Percentiles rank a stretch among this genome's conserved stretches.
Evolutionary conservation across 2,113 vertebrate species (phyloP).

Genomic region (Eptesicus fuscus): DNA sequence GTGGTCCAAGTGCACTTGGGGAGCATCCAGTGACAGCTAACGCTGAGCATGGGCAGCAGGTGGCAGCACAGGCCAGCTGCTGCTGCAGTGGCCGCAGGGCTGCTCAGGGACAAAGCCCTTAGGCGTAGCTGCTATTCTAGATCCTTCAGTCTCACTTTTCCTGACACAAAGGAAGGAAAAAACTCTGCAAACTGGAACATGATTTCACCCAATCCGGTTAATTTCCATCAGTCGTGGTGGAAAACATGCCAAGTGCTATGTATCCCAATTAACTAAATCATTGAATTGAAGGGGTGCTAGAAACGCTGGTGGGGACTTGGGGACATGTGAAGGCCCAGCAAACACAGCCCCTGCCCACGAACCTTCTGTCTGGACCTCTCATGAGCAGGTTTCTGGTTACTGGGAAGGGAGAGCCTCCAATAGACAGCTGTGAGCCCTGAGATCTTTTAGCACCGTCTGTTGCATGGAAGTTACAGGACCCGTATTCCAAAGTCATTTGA

Average conservation of each 20-base stretch:
- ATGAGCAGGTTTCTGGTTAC: background rate
- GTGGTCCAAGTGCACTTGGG: background rate
- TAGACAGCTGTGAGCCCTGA: background rate
- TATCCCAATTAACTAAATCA: background rate
- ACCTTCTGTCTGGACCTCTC: background rate
- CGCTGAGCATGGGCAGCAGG: background rate
- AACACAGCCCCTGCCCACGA: background rate
- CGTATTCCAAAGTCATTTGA: background rate
- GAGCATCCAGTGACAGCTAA: background rate
- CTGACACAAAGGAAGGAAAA: background rate
- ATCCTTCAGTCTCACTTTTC: background rate
- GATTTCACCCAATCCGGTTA: background rate
- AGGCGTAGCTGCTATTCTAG: background rate
- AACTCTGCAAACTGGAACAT: background rate
- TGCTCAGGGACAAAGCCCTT: background rate
- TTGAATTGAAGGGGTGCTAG: background rate
- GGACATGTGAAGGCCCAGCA: background rate
- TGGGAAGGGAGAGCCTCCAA: background rate
- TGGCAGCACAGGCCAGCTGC: conserved; percentile 32
- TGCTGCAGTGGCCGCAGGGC: fast-evolving
- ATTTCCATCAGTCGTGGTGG: background rate
- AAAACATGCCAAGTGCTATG: background rate
- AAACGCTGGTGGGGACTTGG: background rate
- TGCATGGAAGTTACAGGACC: background rate
- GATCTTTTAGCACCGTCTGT: background rate